Conservation (phyloP, 2,888 invertebrate genomes). For the Hydrotaea diabolus region DNA sequence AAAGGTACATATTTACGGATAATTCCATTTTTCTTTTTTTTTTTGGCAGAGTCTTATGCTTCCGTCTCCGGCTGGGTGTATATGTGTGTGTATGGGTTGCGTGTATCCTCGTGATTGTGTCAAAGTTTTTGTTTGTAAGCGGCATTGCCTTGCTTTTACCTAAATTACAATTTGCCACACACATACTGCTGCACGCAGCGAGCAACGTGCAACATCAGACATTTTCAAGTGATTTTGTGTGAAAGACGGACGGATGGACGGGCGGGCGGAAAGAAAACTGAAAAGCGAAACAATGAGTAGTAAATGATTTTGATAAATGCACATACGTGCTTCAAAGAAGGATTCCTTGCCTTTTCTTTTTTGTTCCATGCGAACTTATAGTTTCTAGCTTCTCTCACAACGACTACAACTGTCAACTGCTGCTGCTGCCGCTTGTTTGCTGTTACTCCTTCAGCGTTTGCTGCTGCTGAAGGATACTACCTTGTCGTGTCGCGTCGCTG, state of each 20-base stretch:
- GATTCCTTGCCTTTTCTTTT: not conserved
- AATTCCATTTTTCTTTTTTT: conserved; percentile 18
- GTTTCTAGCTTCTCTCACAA: not conserved
- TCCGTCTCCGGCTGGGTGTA: not conserved
- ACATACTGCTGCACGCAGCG: not conserved
- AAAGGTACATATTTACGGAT: conserved; percentile 57
- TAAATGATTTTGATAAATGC: conserved; percentile 68
- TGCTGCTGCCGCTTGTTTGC: not conserved
- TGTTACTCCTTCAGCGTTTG: not conserved
- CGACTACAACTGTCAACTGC: conserved; percentile 31
- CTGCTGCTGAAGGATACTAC: too few species aligned
- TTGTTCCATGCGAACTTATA: not conserved
- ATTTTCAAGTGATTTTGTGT: conserved; percentile 46
- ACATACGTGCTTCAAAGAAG: conserved; percentile 63
- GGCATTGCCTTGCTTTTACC: conserved; percentile 50
- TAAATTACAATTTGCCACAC: conserved; percentile 48
- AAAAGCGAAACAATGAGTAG: conserved; percentile 59
- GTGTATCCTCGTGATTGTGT: conserved; percentile 43
- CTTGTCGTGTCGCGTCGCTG: too few species aligned
- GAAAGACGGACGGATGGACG: too few species aligned
- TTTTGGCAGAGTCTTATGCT: conserved; percentile 22
- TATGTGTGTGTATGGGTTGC: not conserved
- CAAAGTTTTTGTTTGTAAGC: too few species aligned
- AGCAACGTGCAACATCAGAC: conserved; percentile 15
- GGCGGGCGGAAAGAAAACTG: not conserved